phyloP scores from a whole-genome alignment of 2,888 invertebrate species.

The Hymenopus coronatus region DNA sequence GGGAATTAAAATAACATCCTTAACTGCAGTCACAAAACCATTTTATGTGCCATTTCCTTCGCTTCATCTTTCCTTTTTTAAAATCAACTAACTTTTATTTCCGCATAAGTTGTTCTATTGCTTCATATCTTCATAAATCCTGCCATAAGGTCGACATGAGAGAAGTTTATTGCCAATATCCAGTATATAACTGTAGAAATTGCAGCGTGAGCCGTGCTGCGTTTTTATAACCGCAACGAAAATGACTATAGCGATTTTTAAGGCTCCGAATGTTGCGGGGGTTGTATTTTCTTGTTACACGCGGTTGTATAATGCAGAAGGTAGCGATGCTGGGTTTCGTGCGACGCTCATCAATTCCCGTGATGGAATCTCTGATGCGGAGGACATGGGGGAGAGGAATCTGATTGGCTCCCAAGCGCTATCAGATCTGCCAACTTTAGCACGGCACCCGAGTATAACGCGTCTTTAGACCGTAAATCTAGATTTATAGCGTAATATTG shows the following conservation, averaged over 20 bases:
- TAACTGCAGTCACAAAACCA: background rate
- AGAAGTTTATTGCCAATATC: background rate
- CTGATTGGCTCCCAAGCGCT: background rate
- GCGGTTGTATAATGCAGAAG: background rate
- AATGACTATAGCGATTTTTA: background rate
- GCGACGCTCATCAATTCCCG: background rate
- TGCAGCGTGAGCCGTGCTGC: background rate
- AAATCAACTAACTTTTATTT: background rate
- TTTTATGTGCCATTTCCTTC: background rate
- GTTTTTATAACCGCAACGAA: background rate
- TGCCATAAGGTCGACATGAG: background rate
- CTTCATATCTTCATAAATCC: background rate
- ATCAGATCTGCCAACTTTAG: background rate
- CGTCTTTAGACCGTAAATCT: background rate
- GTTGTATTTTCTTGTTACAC: background rate
- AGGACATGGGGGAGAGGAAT: background rate
- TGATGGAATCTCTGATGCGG: background rate
- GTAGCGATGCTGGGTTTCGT: background rate
- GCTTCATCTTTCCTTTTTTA: background rate
- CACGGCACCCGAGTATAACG: background rate
- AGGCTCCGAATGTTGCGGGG: background rate
- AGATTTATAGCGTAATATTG: background rate
- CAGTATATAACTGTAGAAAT: background rate
- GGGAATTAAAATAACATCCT: background rate
- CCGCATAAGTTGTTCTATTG: background rate